Evolutionary conservation across 2,888 invertebrate genomes (phyloP), one percentile per base, ranked within the genome.

Genomic region (Polydrusus pterygomalis): DNA sequence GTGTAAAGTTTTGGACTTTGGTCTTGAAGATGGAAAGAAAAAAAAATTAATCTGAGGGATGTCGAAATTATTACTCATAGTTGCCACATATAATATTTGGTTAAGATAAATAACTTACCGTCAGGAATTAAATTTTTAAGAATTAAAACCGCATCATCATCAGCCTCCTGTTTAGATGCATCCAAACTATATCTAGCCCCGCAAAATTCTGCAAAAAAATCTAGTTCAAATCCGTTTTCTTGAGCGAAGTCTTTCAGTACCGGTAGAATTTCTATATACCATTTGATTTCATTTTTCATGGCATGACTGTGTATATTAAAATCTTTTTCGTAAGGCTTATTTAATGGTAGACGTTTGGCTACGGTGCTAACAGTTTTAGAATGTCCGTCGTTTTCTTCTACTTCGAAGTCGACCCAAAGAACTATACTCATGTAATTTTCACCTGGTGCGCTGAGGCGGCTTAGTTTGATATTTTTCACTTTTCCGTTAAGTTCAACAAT

Each of bases 351-450:
- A 20, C 70, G 49, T 47, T 79, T 79, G n/a, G 71, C 77, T 17
- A 79, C 74, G 1, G 69, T 63, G 15, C 70, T 64, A 8, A 76
- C 18, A 17, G 47, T 73, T 60, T 77, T 77, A 10, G 67, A 70
- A 15, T 73, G 64, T 13, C 78, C 77, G 15, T 77, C 71, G 18
- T 77, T 70, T 47, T 79, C 76, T 15, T 25, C 25, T 5, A 77
- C 34, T 6, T 67, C 63, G 30, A 78, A 17, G 15, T 76, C 62
- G 2, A 77, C 72, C 9, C 71, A 43, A 18, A 79, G 67, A 30
- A 79, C 58, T 13, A 77, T 49, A 67, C 78, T 79, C 11, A 69
- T 43, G 54, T 69, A 73, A 65, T 79, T 76, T 76, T 78, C 79
- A 11, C 75, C 74, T 1, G 79, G 77, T 8, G 75, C 69, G 8